A percentile compares a stretch with the other conserved stretches of the same genome.
Evolutionary conservation across 1,140 invertebrate species (phyloP).

Genomic region (Macrobrachium nipponense): DNA sequence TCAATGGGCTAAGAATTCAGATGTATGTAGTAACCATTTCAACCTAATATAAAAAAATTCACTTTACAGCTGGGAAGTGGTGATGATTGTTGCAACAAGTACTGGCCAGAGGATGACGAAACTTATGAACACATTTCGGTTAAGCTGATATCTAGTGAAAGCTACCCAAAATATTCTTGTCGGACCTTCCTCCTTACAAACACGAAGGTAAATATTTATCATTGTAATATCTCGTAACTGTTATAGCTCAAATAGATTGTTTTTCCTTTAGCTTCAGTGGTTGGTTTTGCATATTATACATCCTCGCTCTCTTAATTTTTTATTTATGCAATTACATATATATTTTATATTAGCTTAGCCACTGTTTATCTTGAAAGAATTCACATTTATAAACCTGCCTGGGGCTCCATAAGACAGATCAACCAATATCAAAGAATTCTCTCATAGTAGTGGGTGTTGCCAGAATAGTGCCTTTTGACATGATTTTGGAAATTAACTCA

Average conservation of each 20-base stretch:
- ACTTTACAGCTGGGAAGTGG: slow-evolving; percentile 76
- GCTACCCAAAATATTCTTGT: slow-evolving; percentile 86
- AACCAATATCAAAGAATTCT: too few relatives aligned
- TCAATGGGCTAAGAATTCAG: too few relatives aligned
- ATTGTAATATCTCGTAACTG: not conserved
- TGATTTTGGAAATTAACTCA: too few relatives aligned
- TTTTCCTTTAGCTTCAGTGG: too few relatives aligned
- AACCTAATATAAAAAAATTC: not conserved
- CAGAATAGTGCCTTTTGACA: too few relatives aligned
- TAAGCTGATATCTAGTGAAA: slow-evolving; percentile 87
- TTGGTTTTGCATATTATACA: too few relatives aligned
- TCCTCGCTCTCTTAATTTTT: not conserved
- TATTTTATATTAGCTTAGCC: not conserved
- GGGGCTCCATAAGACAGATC: too few relatives aligned
- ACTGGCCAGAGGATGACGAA: slow-evolving; percentile 89
- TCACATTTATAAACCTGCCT: too few relatives aligned
- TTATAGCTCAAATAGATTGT: too few relatives aligned
- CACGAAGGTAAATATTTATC: slow-evolving; percentile 74
- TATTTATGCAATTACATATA: not conserved
- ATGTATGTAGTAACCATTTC: too few relatives aligned
- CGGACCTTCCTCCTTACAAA: slow-evolving; percentile 86
- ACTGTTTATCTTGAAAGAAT: not conserved
- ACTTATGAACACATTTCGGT: slow-evolving; percentile 86
- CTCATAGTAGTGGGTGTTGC: too few relatives aligned
- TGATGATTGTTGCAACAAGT: slow-evolving; percentile 83